Base-by-base conservation (phyloP, 2,113 vertebrate genomes). In the Eptesicus fuscus region DNA sequence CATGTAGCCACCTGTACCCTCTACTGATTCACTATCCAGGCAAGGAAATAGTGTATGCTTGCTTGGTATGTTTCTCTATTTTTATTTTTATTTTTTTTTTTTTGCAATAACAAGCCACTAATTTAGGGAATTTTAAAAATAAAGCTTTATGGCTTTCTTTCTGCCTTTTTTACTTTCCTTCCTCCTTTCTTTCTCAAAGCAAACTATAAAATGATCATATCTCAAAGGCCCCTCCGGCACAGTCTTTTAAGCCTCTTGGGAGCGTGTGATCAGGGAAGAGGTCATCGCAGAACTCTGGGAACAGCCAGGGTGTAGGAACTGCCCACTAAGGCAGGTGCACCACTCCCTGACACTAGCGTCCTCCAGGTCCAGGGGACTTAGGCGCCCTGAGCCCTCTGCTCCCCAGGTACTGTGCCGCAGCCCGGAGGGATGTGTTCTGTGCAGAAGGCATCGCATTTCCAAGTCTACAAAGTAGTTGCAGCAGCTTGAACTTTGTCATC, bases 331-430 rank as follows among this genome's bases (percentile, higher is more conserved):
- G n/a, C 16, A 63, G 51, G 37, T 42, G 35, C 10, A 2, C 30
- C 1, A 0, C 20, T 20, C 37, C 70, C 37, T 20, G 73, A 73
- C 20, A 14, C 22, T 4, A 8, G 12, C 44, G 13, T 32, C 22
- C 69, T 32, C 47, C 5, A 11, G 13, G 28, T 14, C 4, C 35
- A 47, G 30, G 65, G 17, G 2, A 6, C 3, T 32, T 7, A 16
- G 47, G 30, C 0, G 1, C 32, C 56, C 0, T 0, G 14, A 20
- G 9, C 9, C 13, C 4, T 47, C 67, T 65, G 44, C 32, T 47
- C 37, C 4, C 0, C 1, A 16, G 18, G 7, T 11, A 7, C 13
- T 56, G 37, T 22, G 65, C 30, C 20, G 7, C 53, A 35, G 11
- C 35, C 13, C 23, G 32, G 53, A 51, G 44, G 10, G 23, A 0